These are phyloP conservation scores for Thumatha senex DNA, from an alignment of 2,888 invertebrate genomes.

Conservation along the genomic window DNA sequence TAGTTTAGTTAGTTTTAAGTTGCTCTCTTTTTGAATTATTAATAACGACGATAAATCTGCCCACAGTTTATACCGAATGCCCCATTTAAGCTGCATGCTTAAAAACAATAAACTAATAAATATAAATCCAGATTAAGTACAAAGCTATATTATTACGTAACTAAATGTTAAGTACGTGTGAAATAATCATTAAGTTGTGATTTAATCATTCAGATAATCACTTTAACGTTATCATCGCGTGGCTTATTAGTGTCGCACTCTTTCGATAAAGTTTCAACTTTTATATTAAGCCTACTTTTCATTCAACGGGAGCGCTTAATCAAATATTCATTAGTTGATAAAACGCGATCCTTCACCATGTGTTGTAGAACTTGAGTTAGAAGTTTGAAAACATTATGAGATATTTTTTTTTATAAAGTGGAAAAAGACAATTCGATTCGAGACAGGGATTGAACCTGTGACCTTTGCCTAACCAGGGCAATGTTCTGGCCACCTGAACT, in stretches of 20 bases:
- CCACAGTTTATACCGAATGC: conserved; percentile 14
- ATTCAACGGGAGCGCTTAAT: conserved; percentile 44
- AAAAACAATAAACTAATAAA: conserved; percentile 25
- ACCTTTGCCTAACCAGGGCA: too few species aligned
- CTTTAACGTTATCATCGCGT: conserved; percentile 64
- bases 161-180: conserved; percentile 33
- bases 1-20: too few species aligned
- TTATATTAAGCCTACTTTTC: conserved; percentile 37
- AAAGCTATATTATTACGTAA: conserved; percentile 16
- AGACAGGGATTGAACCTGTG: too few species aligned
- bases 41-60: background rate
- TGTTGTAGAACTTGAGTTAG: conserved; percentile 5
- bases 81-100: conserved; percentile 29
- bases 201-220: conserved; percentile 68
- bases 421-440: too few species aligned
- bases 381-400: background rate
- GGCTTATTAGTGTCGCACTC: conserved; percentile 64
- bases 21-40: too few species aligned
- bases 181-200: conserved; percentile 48
- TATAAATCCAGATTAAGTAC: conserved; percentile 30
- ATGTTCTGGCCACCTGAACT: too few species aligned
- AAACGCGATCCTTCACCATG: conserved; percentile 24
- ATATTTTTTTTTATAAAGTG: too few species aligned
- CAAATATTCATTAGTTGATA: conserved; percentile 52
- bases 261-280: conserved; percentile 57